Base-by-base conservation (phyloP, 2,888 invertebrate genomes). In the Agrochola lychnidis region DNA sequence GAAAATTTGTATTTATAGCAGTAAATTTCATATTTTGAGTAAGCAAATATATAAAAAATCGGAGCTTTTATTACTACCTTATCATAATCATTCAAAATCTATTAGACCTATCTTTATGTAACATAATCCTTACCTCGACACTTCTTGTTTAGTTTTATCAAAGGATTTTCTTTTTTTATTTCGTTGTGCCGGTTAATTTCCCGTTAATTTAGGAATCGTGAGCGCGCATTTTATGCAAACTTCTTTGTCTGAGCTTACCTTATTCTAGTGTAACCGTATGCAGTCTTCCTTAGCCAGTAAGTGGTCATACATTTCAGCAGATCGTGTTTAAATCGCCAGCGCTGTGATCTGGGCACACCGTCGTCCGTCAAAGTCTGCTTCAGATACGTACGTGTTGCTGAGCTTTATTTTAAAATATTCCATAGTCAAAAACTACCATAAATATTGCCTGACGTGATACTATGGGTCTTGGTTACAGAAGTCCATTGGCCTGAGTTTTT, bases 251-350 rank as follows among this genome's bases (percentile, higher is more conserved):
- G 9, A n/a, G 3, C 3, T 3, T 36, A 2, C 1, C 6, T 14
- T n/a, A n/a, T 56, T 4, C n/a, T 51, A 25, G 4, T 3, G 25
- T 7, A 42, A 19, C 56, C 19, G 75, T 86, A 68, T 88, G 83
- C 2, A 82, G 64, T 9, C 51, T 25, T 30, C 87, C 87, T 86
- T 70, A 86, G 51, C 51, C 48, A 61, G 62, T 81, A 79, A 84
- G 86, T 86, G 84, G 73, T 72, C 82, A 86, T 87, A 86, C 76
- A 86, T 87, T 84, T 84, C 73, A 74, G 76, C 48, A 79, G 85
- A 84, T 88, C 87, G 87, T 85, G 87, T 84, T 75, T 67, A 84
- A 85, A 87, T 89, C 79, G 85, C 89, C 89, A 84, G 83, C 81
- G 70, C 77, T 87, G 72, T 81, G 78, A 84, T 84, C 78, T 71